Base-by-base conservation (phyloP, 2,888 invertebrate genomes). In the Brachyptera putata region DNA sequence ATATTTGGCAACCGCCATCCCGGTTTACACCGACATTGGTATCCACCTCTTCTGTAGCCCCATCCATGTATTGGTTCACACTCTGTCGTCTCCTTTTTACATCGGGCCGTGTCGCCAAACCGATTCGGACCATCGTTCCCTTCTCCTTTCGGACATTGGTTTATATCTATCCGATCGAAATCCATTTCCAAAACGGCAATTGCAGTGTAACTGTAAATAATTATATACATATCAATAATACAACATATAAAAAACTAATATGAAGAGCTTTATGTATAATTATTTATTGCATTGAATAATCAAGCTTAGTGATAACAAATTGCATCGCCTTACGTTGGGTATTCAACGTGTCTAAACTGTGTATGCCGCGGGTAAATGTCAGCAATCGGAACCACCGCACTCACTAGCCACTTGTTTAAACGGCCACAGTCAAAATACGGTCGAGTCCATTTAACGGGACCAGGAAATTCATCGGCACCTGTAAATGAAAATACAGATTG, bases 371-470 rank as follows among this genome's bases (percentile, higher is more conserved):
- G 96, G 76, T 90, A 95, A 67, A 95, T 93, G 72, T 98, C 98
- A 2, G 94, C 94, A 37, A 98, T 89, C 0, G 97, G 97, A 21
- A 93, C 90, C 1, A 95, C 91, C 1, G 95, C 96, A 22, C 89
- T 91, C 7, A 97, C 89, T 34, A 97, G 78, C 98, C 98, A 98
- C 72, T 95, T 90, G 75, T 97, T 95, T 0, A 95, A 89, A 64
- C 95, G 80, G 3, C 91, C 93, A 73, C 97, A 98, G 78, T 98
- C 97, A 73, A 93, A 98, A 73, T 97, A 98, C 0, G 97, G 97
- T 61, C 87, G 80, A 0, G 94, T 95, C 87, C 92, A 96, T 73
- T 91, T 88, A 0, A 98, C 91, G 13, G 97, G 97, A 1, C 96
- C 94, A 1, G 90, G 91, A 69, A 81, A 81, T 79, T 95, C 95